Conservation (phyloP, 2,888 invertebrate species). For the Hyppa rectilinea region DNA sequence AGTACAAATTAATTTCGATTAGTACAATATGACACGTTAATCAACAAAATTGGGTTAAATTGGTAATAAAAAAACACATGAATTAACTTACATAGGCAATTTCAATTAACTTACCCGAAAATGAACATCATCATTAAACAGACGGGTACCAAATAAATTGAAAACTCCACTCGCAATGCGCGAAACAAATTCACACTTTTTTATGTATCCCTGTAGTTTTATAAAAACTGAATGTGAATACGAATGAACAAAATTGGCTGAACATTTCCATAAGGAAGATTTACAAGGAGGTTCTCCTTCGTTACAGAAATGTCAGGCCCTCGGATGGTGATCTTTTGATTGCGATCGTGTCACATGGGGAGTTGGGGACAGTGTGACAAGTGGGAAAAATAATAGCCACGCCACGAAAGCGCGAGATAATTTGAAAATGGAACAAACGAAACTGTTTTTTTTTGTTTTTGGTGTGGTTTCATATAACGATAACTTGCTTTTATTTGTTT, state of each 20-base stretch:
- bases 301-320: constrained; percentile 72
- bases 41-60: background rate
- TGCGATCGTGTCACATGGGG: constrained; percentile 66
- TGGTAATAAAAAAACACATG: background rate
- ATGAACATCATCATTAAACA: background rate
- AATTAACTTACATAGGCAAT: background rate
- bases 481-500: background rate
- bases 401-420: constrained; percentile 19
- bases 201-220: constrained; percentile 30
- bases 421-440: constrained; percentile 25
- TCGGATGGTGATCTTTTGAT: constrained; percentile 71
- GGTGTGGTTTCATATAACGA: background rate
- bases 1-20: background rate
- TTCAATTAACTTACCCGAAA: background rate
- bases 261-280: constrained; percentile 62
- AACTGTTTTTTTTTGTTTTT: constrained; percentile 3
- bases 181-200: constrained; percentile 25
- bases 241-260: constrained; percentile 46
- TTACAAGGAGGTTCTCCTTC: constrained; percentile 64
- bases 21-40: too few relatives aligned
- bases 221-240: constrained; percentile 40
- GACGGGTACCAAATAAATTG: constrained; percentile 10
- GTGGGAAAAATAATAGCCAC: constrained; percentile 42
- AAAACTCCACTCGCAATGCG: constrained; percentile 1
- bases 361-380: constrained; percentile 40